Evolutionary conservation across 2,888 invertebrate genomes (phyloP), one percentile per base, ranked within the genome.

Genomic region (Xestia sexstrigata): DNA sequence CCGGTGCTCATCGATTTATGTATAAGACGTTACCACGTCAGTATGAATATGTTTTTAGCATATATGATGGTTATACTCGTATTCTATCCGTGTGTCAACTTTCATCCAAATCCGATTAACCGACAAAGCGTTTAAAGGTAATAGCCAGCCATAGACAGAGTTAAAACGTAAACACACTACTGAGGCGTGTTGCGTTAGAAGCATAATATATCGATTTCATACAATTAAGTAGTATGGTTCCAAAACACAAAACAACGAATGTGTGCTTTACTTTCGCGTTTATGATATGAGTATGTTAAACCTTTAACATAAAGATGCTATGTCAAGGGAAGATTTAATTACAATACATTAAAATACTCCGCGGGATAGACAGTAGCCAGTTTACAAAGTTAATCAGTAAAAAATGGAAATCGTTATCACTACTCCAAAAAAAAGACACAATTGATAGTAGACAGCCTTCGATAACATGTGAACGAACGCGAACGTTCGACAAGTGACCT

Each of bases 361-460:
- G 20, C 55, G 5, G 11, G 7, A 6, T 2, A 52, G 0, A 52
- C 11, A 45, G 8, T 13, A n/a, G 47, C 20, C 3, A 42, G 2
- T 13, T 49, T 17, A 17, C 49, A 52, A 58, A 17, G 11, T 3
- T n/a, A n/a, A 42, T n/a, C 0, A 55, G 13, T 11, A 45, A 45
- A 23, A 45, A 45, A 23, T 55, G 17, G 15, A 11, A n/a, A 45
- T 58, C 42, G 60, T 72, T 85, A 82, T 82, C 72, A 81, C 6
- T n/a, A 26, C 60, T 55, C 58, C 26, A 74, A 74, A 74, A 69
- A 69, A 68, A 52, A 52, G 63, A 49, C 60, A 49, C 47, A 70
- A 79, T 63, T 83, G 74, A 86, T 75, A 79, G 75, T 79, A 70
- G 75, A 55, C 72, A 83, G 67, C 84, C 84, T 86, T 86, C 86